phyloP scores from a whole-genome alignment of 1,140 invertebrate species.

The Physella acuta region DNA sequence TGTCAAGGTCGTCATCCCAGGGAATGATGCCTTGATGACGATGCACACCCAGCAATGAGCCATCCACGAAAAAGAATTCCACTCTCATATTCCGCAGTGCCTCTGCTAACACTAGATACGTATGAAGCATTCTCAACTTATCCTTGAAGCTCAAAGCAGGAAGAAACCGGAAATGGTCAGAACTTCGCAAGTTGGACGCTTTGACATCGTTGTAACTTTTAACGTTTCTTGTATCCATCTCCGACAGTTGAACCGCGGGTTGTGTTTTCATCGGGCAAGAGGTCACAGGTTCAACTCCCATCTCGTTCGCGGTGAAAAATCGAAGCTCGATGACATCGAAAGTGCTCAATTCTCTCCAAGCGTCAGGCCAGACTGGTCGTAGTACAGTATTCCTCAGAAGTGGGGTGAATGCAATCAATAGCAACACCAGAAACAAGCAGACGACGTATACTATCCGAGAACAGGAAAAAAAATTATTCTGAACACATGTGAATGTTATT shows the following conservation, averaged over 20 bases:
- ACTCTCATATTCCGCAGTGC: not conserved
- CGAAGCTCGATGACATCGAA: not conserved
- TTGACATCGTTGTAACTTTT: not conserved
- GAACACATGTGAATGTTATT: too few species aligned
- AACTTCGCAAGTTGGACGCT: not conserved
- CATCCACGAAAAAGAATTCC: conserved; percentile 23
- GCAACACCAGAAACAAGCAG: too few species aligned
- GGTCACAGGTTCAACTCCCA: not conserved
- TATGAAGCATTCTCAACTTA: not conserved
- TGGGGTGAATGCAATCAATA: too few species aligned
- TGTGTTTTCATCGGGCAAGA: too few species aligned
- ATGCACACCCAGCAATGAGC: conserved; percentile 32
- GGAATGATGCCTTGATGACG: conserved; percentile 35
- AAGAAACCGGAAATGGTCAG: not conserved
- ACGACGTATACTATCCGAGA: too few species aligned
- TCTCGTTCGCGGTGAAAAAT: not conserved
- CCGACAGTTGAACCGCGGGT: not conserved
- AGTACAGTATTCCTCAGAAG: not conserved
- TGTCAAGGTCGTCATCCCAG: conserved; percentile 37
- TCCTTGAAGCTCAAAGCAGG: not conserved
- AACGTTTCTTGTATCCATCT: not conserved
- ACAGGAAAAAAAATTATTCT: too few species aligned
- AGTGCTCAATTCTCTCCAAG: conserved; percentile 4
- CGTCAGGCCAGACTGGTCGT: not conserved
- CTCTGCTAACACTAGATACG: conserved; percentile 1